A percentile compares a stretch with the other conserved stretches of the same genome.
Evolutionary conservation across 2,797 vertebrate species (phyloP).

Genomic region (Phalanger gymnotis): DNA sequence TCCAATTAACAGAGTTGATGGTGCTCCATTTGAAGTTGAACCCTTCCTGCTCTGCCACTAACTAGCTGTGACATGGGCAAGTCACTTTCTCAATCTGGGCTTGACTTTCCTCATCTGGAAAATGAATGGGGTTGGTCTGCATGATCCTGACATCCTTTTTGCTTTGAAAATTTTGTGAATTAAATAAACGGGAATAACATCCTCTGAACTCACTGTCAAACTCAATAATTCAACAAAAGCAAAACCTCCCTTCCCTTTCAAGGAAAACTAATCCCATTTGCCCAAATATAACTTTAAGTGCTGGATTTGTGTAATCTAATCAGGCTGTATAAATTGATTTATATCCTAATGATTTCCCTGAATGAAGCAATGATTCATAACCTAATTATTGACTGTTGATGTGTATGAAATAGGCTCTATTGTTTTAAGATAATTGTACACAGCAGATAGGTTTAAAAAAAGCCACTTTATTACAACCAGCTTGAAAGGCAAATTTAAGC

Average conservation of each 20-base stretch:
- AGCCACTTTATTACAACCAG: conserved; percentile 19
- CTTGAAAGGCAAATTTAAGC: conserved; percentile 60
- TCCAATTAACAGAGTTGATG: neutral
- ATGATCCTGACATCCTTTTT: conserved; percentile 30
- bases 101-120: conserved; percentile 46
- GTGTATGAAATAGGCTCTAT: conserved; percentile 58
- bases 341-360: conserved; percentile 53
- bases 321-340: conserved; percentile 65
- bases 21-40: neutral
- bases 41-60: conserved; percentile 30
- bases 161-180: conserved; percentile 60
- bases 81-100: neutral
- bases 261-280: conserved; percentile 64
- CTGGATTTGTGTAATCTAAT: conserved; percentile 48
- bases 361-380: conserved; percentile 62
- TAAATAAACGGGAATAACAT: conserved; percentile 59
- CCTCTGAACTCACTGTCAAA: neutral
- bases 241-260: conserved; percentile 45
- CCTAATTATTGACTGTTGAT: conserved; percentile 62
- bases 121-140: conserved; percentile 34
- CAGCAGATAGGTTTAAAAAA: conserved; percentile 54
- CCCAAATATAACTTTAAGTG: conserved; percentile 49
- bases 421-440: conserved; percentile 43
- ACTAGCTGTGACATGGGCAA: conserved; percentile 29
- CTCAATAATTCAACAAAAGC: conserved; percentile 17